Evolutionary conservation across 1,140 invertebrate species (phyloP), one percentile per base, ranked within the genome.

Genomic region (Diabrotica virgifera): DNA sequence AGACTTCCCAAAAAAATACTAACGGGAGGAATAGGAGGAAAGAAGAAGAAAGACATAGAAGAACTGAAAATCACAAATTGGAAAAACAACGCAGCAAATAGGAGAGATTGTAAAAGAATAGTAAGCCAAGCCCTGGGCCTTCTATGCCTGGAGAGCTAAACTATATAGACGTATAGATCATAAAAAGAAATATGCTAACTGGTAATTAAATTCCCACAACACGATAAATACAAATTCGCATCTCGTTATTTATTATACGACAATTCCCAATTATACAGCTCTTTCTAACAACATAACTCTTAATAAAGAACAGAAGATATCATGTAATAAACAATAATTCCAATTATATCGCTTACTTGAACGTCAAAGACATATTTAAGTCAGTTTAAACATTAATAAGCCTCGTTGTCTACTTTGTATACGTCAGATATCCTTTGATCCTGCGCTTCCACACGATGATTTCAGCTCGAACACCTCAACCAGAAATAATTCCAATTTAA

Each of bases 341-440:
- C 69, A 70, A 70, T 70, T 70, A 68, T 50, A 12, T 54, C 63
- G 66, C 63, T 68, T 68, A 64, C 36, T 62, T 70, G 69, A 24
- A 57, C 67, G 52, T 64, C 69, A 70, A 70, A 70, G 69, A 62
- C 62, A 67, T 62, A 70, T 59, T 67, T 70, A 68, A 67, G 62
- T 64, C 66, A 68, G 61, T 68, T 67, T 70, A 67, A 62, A 65
- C 65, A 70, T 65, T 68, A 67, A 70, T 68, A 70, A 70, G 63
- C 66, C 66, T 65, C 52, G 69, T 70, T 70, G 69, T 70, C 69
- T 60, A 65, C 69, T 68, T 70, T 68, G 66, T 68, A 67, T 57
- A 60, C 66, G 61, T 70, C 69, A 70, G 60, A 62, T 70, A 60
- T 40, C 58, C 69, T 70, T 70, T 70, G 69, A 70, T 70, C 63